These are phyloP conservation scores for Nibea albiflora DNA, from an alignment of 2,113 vertebrate genomes.

Conservation along the genomic window DNA sequence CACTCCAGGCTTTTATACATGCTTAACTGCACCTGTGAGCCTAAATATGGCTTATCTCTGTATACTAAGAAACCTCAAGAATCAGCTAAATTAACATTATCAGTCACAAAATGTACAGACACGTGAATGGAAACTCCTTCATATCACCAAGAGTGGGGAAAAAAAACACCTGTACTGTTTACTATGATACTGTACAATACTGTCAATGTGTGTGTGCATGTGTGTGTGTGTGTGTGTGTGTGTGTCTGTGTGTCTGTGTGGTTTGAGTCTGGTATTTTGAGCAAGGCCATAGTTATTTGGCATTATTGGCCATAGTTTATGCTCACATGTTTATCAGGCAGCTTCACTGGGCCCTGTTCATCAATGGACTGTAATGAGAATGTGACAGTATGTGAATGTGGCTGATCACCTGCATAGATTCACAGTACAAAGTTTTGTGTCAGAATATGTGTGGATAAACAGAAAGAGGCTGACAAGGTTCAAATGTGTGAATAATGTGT, in stretches of 20 bases:
- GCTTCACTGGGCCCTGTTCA: too few species aligned
- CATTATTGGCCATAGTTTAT: neutral
- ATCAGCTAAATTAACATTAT: too few species aligned
- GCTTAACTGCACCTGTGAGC: neutral
- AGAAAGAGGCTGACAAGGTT: conserved; percentile 5
- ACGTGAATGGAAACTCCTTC: neutral
- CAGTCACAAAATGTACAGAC: neutral
- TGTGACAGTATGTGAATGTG: neutral
- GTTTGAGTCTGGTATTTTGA: neutral
- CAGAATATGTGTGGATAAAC: neutral
- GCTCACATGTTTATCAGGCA: neutral
- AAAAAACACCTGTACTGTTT: too few species aligned
- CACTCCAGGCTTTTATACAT: neutral
- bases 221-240: neutral
- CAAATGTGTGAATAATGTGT: neutral
- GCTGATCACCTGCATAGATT: neutral
- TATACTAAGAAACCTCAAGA: too few species aligned
- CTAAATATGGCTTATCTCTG: neutral
- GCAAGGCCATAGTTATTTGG: too few species aligned
- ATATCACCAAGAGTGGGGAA: too few species aligned
- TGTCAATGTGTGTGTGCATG: too few species aligned
- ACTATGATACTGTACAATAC: too few species aligned
- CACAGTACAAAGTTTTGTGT: too few species aligned
- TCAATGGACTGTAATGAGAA: too few species aligned
- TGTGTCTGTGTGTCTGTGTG: neutral